Evolutionary conservation across 2,113 vertebrate genomes (phyloP).

Genomic region (Pristiophorus japonicus): DNA sequence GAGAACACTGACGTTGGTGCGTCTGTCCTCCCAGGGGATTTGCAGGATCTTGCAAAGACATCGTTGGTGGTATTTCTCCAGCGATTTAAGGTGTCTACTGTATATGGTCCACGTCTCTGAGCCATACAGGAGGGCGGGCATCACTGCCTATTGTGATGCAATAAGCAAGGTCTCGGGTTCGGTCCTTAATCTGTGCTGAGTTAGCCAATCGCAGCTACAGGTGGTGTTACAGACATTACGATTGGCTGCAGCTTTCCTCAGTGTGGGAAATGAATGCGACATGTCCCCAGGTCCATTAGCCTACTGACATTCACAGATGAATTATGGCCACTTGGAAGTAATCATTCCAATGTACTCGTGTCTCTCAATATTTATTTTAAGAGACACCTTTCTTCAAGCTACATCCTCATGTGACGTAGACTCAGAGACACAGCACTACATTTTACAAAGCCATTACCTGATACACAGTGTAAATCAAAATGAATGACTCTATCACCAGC

Average conservation of each 20-base stretch:
- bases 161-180: not conserved
- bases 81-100: too few relatives aligned
- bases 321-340: not conserved
- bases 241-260: not conserved
- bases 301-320: not conserved
- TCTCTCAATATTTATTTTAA: not conserved
- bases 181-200: not conserved
- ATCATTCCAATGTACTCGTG: not conserved
- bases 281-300: not conserved
- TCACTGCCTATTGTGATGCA: not conserved
- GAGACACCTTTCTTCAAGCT: not conserved
- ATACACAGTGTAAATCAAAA: not conserved
- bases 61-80: too few relatives aligned
- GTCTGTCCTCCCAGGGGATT: too few relatives aligned
- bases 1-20: too few relatives aligned
- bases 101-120: too few relatives aligned
- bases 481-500: not conserved
- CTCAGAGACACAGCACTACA: not conserved
- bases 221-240: not conserved
- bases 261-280: not conserved
- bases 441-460: not conserved
- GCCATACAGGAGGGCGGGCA: too few relatives aligned
- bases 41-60: too few relatives aligned
- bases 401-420: not conserved
- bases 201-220: not conserved